These are phyloP conservation scores for Piprites chloris DNA, from an alignment of 2,113 vertebrate species.

Conservation along the genomic window DNA sequence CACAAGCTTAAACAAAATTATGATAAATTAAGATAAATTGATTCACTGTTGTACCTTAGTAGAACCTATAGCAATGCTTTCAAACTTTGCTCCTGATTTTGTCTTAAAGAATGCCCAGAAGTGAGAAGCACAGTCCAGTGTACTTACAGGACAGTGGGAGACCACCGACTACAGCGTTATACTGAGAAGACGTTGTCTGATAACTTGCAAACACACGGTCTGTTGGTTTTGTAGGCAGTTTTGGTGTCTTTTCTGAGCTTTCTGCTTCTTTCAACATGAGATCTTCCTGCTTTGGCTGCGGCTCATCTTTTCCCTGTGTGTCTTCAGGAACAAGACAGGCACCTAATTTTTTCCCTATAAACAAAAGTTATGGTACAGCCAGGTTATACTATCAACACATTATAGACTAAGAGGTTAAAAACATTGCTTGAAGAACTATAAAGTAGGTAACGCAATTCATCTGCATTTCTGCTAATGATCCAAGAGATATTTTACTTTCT, in stretches of 20 bases:
- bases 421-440: not conserved
- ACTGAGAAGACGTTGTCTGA: constrained; percentile 77
- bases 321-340: not conserved
- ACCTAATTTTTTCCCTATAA: constrained; percentile 44
- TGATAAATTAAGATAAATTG: no score
- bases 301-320: not conserved
- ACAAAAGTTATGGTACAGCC: not conserved
- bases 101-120: not conserved
- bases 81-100: not conserved
- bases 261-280: constrained; percentile 66
- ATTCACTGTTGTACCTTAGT: not conserved
- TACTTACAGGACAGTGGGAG: constrained; percentile 69
- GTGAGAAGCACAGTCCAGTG: not conserved
- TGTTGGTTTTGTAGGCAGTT: constrained; percentile 55
- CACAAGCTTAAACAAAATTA: not conserved
- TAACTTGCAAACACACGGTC: constrained; percentile 62
- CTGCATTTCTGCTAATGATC: not conserved
- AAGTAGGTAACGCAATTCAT: not conserved
- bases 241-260: constrained; percentile 66
- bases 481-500: not conserved
- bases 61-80: not conserved
- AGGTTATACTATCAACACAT: not conserved
- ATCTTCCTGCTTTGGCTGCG: constrained; percentile 70
- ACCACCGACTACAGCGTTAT: constrained; percentile 65
- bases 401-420: not conserved